Conservation (phyloP, 2,888 invertebrate species). For the Hemaris fuciformis region DNA sequence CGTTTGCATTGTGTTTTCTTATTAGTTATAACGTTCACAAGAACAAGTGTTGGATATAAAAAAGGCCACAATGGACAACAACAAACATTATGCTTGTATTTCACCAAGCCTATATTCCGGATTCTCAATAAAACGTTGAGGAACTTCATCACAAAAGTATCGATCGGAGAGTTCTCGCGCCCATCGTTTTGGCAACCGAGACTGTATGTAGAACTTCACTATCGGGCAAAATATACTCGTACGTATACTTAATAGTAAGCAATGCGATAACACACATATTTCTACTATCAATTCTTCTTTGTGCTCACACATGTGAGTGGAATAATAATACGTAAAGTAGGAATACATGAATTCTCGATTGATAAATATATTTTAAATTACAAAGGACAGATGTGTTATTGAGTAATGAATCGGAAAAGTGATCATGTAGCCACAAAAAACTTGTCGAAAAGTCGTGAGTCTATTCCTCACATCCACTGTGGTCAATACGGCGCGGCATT, state of each 20-base stretch:
- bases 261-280: slow-evolving; percentile 3
- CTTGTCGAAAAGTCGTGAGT: background rate
- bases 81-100: background rate
- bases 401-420: background rate
- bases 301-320: background rate
- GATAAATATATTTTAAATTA: background rate
- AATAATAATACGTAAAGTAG: too few relatives aligned
- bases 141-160: background rate
- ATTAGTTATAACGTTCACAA: background rate
- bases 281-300: background rate
- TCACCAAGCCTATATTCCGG: background rate
- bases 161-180: background rate
- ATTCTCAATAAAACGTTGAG: background rate
- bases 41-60: background rate
- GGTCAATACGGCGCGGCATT: background rate
- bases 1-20: slow-evolving; percentile 1
- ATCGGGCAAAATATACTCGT: background rate
- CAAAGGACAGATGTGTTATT: background rate
- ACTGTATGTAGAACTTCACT: background rate
- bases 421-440: background rate
- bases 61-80: background rate
- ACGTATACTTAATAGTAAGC: background rate
- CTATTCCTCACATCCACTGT: background rate
- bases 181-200: background rate
- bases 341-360: too few relatives aligned